Evolutionary conservation across 2,113 vertebrate genomes (phyloP), one percentile per base, ranked within the genome.

Genomic region (Kryptolebias marmoratus): DNA sequence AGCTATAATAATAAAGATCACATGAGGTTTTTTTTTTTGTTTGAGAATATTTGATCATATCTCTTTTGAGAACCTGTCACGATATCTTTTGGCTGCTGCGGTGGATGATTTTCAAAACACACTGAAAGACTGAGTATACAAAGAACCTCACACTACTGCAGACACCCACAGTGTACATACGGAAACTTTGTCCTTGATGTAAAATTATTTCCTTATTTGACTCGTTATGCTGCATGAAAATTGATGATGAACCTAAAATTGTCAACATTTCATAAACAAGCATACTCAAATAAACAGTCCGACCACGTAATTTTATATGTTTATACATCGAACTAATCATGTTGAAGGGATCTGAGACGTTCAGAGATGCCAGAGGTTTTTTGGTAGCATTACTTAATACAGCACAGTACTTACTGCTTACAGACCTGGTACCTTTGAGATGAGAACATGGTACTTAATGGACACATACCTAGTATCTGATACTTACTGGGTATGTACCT

Each of bases 151-250:
- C 39, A 10, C 39, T 42, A 16, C 47, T 62, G 4, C 12, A 66
- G 47, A 63, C 70, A 52, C 62, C 54, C 66, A 66, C 28, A 66
- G 36, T 64, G 15, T 62, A 63, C 54, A 71, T 55, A 67, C 10
- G 32, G 31, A 69, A 44, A 11, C 8, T 8, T 16, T 27, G 11
- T 14, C 31, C 8, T 42, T 9, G 36, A 31, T 52, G 8, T 69
- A 18, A 47, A 31, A 11, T 60, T 16, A 32, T 30, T 18, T 75
- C 48, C 50, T 55, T 65, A 28, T 72, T 73, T 32, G 45, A 45
- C 13, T 12, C 36, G 47, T 59, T 71, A 42, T 52, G 4, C 0
- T 5, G 30, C 10, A 69, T 14, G 22, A 72, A 6, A 32, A 3
- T 36, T 36, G 9, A 42, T 42, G 39, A 42, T 12, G 3, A 61